phyloP scores from a whole-genome alignment of 2,113 vertebrate genomes.

The Cottus gobio region DNA sequence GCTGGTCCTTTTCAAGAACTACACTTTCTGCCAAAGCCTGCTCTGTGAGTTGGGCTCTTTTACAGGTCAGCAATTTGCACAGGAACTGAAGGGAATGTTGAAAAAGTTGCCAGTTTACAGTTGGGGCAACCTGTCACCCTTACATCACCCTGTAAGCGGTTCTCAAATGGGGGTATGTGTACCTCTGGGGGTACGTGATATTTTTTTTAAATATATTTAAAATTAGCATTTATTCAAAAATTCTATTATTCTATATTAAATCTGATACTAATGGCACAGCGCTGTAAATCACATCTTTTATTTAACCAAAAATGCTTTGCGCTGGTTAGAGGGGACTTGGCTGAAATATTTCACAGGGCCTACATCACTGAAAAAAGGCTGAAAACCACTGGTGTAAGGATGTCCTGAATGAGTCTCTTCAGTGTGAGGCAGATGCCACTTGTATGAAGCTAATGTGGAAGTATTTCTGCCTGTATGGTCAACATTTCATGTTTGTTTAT shows the following conservation, averaged over 20 bases:
- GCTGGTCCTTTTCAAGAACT: not conserved
- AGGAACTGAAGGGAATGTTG: conserved; percentile 7
- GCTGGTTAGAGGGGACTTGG: too few relatives aligned
- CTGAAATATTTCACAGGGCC: too few relatives aligned
- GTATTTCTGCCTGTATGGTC: not conserved
- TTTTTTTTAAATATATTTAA: too few relatives aligned
- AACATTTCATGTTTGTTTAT: not conserved
- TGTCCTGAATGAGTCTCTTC: not conserved
- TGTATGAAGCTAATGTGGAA: not conserved
- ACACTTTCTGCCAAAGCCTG: conserved; percentile 17
- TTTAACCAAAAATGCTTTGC: too few relatives aligned
- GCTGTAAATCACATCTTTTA: too few relatives aligned
- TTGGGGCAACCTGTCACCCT: not conserved
- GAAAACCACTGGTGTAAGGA: too few relatives aligned
- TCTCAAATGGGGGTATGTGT: too few relatives aligned
- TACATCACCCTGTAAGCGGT: not conserved
- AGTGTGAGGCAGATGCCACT: not conserved
- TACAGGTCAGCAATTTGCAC: conserved; percentile 36
- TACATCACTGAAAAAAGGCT: too few relatives aligned
- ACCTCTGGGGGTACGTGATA: too few relatives aligned
- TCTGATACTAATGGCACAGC: too few relatives aligned
- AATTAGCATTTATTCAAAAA: too few relatives aligned
- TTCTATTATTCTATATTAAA: too few relatives aligned
- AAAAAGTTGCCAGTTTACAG: not conserved
- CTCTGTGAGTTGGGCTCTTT: not conserved